phyloP scores from a whole-genome alignment of 2,113 vertebrate species.

The Scolopax mira region DNA sequence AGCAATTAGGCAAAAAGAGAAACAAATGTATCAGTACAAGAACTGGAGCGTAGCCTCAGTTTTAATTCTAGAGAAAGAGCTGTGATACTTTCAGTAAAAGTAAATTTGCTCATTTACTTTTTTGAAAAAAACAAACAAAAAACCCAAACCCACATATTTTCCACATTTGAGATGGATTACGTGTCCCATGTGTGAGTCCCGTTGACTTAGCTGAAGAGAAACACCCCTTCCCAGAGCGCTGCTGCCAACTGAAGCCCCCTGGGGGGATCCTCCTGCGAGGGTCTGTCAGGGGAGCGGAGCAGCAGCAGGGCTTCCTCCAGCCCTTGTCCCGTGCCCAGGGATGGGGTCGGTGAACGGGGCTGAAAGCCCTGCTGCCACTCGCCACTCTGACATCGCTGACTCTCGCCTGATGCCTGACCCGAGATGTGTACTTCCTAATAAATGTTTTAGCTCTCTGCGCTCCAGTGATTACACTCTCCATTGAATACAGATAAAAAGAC shows the following conservation, averaged over 20 bases:
- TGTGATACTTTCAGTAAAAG: neutral
- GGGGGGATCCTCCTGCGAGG: neutral
- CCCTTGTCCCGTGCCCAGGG: neutral
- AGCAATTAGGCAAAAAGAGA: constrained; percentile 54
- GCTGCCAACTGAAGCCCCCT: neutral
- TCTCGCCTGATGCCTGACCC: constrained; percentile 29
- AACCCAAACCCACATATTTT: neutral
- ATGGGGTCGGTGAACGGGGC: neutral
- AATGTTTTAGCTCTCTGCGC: constrained; percentile 73
- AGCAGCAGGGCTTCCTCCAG: neutral
- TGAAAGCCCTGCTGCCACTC: constrained; percentile 9
- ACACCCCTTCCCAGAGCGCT: neutral
- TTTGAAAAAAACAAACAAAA: neutral
- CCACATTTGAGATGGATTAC: neutral
- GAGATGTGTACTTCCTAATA: constrained; percentile 72
- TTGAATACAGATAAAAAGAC: constrained; percentile 78
- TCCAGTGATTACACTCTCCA: constrained; percentile 68
- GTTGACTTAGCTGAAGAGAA: neutral
- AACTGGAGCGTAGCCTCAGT: neutral
- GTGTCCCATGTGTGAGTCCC: neutral
- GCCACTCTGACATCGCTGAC: neutral
- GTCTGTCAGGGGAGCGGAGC: neutral
- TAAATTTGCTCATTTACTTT: neutral
- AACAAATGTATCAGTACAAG: constrained; percentile 48
- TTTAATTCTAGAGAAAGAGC: neutral